A percentile compares a stretch with the other conserved stretches of the same genome.
phyloP scores from a whole-genome alignment of 2,113 vertebrate species.

The Phocoena sinus region DNA sequence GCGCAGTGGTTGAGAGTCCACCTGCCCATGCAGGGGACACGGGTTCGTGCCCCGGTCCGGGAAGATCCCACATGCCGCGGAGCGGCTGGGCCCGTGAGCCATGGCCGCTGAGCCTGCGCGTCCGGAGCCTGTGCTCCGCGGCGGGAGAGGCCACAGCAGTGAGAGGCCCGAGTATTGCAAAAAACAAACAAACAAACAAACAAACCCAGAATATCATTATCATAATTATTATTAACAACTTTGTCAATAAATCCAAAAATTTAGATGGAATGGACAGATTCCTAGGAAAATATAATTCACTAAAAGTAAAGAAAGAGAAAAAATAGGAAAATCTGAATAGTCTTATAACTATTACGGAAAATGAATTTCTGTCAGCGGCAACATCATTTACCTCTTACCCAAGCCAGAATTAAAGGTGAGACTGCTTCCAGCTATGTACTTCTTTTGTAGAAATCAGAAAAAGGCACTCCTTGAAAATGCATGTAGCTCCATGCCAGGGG shows the following conservation, averaged over 20 bases:
- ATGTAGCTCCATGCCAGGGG: neutral
- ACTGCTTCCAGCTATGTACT: neutral
- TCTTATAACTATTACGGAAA: neutral
- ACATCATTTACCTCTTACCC: neutral
- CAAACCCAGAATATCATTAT: neutral
- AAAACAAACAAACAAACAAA: too few species aligned
- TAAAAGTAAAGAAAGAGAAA: neutral
- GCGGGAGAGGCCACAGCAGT: too few species aligned
- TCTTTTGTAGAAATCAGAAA: neutral
- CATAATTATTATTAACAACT: neutral
- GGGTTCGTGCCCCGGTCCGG: too few species aligned
- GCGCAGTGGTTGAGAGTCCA: too few species aligned
- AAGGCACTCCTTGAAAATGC: neutral
- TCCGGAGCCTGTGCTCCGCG: too few species aligned
- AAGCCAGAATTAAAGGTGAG: neutral
- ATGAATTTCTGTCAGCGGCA: neutral
- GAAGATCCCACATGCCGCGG: too few species aligned
- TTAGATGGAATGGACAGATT: neutral
- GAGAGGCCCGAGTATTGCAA: too few species aligned
- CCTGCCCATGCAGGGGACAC: too few species aligned
- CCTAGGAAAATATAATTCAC: neutral
- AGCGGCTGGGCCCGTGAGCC: too few species aligned
- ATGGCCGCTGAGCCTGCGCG: too few species aligned
- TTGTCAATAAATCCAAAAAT: conserved; percentile 3
- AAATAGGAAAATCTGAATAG: neutral